Base-by-base conservation (phyloP, 2,797 vertebrate genomes). In the Graptemys geographica region DNA sequence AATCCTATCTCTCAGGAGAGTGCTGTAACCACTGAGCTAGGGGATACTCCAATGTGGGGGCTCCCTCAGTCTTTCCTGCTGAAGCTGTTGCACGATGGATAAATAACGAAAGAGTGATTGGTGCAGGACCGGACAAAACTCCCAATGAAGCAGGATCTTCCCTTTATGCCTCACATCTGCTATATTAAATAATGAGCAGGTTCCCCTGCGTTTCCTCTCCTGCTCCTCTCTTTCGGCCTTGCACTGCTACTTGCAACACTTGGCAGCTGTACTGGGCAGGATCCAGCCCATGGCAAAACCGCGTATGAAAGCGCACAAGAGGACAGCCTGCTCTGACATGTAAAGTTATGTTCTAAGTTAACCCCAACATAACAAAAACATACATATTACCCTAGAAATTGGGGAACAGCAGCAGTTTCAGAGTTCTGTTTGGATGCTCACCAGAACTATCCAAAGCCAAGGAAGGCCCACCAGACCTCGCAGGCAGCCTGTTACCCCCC, bases 161-260 rank as follows among this genome's bases (percentile, higher is more conserved):
- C 28, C n/a, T 83, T 69, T 51, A 65, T 27, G 79, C 49, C n/a
- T 84, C 47, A 81, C 41, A 69, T 52, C 65, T 83, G n/a, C 81
- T 92, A 79, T 51, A 84, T 53, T 79, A 90, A 87, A 3, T 3
- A 57, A 78, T 31, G 74, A 83, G 84, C 55, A 33, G 27, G 74
- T 85, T 87, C 49, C 72, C 57, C n/a, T 72, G 53, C 93, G 91
- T 91, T 78, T 62, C 33, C 88, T 83, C 23, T 31, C 79, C 86
- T 25, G 41, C 90, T 88, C 25, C 47, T 86, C 93, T n/a, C 84
- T 25, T 91, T 95, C 84, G 11, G 27, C 83, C 90, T 85, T 47
- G 52, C 44, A 89, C 79, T 76, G 65, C 79, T 96, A 93, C 90
- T 94, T 92, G 56, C 28, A 85, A 56, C 1, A 2, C 21, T 72